Percentiles rank a stretch among this genome's conserved stretches.
phyloP scores from a whole-genome alignment of 1,140 invertebrate genomes.

The Pseudoatta argentina region DNA sequence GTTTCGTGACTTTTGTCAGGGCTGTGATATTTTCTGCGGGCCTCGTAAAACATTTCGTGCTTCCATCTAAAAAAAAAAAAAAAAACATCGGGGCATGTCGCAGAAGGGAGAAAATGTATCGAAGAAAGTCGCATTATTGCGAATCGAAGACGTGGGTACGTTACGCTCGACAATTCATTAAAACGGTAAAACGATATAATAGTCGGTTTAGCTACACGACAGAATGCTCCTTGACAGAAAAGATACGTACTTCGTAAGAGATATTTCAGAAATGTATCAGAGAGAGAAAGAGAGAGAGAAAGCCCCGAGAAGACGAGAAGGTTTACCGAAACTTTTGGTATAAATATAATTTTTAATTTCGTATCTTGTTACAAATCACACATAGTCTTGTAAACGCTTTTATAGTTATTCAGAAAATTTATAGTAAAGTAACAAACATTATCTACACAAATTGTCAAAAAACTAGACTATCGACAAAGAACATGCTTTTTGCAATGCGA shows the following conservation, averaged over 20 bases:
- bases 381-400: conserved; percentile 25
- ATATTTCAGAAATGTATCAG: background rate
- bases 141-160: conserved; percentile 34
- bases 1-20: conserved; percentile 48
- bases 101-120: conserved; percentile 27
- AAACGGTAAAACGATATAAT: conserved; percentile 48
- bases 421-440: conserved; percentile 7
- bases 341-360: conserved; percentile 33
- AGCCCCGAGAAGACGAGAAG: background rate
- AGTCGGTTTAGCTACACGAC: conserved; percentile 22
- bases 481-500: conserved; percentile 40
- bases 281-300: no score
- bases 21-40: conserved; percentile 59
- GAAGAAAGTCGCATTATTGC: conserved; percentile 11
- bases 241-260: background rate
- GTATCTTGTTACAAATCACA: conserved; percentile 12
- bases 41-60: conserved; percentile 53
- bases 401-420: conserved; percentile 24
- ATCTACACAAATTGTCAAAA: conserved; percentile 10
- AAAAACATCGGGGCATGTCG: conserved; percentile 10
- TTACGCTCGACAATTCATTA: conserved; percentile 39
- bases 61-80: conserved; percentile 39
- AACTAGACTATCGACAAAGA: conserved; percentile 23
- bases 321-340: background rate
- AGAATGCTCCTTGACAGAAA: background rate